Base-by-base conservation (phyloP, 1,140 invertebrate genomes). In the Panonychus citri region DNA sequence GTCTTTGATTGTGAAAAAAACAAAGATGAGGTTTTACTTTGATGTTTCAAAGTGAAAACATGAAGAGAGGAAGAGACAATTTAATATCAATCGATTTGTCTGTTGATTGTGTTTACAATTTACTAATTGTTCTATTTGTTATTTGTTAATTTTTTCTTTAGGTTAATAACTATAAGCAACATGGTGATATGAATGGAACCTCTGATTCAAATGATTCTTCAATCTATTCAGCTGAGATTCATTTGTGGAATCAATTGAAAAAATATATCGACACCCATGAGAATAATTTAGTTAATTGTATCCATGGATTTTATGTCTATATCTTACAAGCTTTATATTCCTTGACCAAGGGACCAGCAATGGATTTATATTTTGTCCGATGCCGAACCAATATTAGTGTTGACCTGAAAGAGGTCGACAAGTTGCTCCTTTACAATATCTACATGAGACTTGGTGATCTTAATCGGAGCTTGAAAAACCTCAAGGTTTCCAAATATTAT, bases 381-480 rank as follows among this genome's bases (percentile, higher is more conserved):
- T 7, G 15, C 13, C 5, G 7, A n/a, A 2, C 25, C 1, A 15
- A 15, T 17, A 10, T 5, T 19, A 12, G 7, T 5, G 17, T 17
- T 8, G n/a, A 26, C 7, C 17, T n/a, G 1, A 13, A 27, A 17
- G 28, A 51, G 27, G 17, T 7, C 10, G 24, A 25, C 17, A 26
- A 51, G 3, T 13, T 51, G 10, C 37, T 61, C 2, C 21, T 59
- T n/a, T 61, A 61, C 48, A 55, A 59, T 46, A 40, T 61, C 26
- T 42, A 51, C 13, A 60, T 61, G 8, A 43, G 58, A 17, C 28
- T 61, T 12, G 60, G 60, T 28, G 60, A 61, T 51, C 27, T 61
- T 17, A 56, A 57, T 55, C 34, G 60, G n/a, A 60, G 60, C 26
- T 21, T 30, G 5, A 50, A 57, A 27, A 27, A 51, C 12, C 15